Percentiles rank a stretch among this genome's conserved stretches.
Evolutionary conservation across 64 coral and sea anemone genomes (phyloP).

Genomic region (Montipora sp.): DNA sequence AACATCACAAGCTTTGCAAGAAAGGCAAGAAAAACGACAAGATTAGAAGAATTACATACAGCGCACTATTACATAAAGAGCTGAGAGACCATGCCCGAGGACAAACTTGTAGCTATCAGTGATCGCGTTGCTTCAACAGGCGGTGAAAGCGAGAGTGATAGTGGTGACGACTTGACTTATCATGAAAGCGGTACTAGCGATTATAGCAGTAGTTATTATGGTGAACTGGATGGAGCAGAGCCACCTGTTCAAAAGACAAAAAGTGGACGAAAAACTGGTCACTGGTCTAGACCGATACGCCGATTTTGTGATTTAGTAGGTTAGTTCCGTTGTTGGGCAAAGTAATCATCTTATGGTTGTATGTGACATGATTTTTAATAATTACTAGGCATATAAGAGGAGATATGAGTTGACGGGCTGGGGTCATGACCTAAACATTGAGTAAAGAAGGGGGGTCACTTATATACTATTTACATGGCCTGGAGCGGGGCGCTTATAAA

Average conservation of each 20-base stretch:
- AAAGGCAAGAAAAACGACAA: slow-evolving; percentile 42
- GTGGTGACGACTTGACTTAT: slow-evolving; percentile 52
- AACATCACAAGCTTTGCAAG: slow-evolving; percentile 47
- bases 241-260: not conserved
- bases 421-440: too few relatives aligned
- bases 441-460: too few relatives aligned
- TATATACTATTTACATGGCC: too few relatives aligned
- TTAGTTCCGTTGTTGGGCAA: not conserved
- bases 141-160: slow-evolving; percentile 54
- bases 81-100: slow-evolving; percentile 1
- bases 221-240: slow-evolving; percentile 4
- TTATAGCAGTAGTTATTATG: slow-evolving; percentile 47
- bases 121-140: slow-evolving; percentile 32
- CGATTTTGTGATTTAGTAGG: slow-evolving; percentile 48
- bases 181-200: slow-evolving; percentile 42
- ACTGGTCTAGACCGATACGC: slow-evolving; percentile 21
- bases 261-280: slow-evolving; percentile 44
- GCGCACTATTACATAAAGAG: slow-evolving; percentile 30
- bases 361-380: too few relatives aligned
- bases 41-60: slow-evolving; percentile 17
- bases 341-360: too few relatives aligned
- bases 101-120: slow-evolving; percentile 20
- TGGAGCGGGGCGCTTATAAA: too few relatives aligned
- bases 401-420: too few relatives aligned
- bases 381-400: too few relatives aligned